Evolutionary conservation across 1,140 invertebrate genomes (phyloP), one percentile per base, ranked within the genome.

Genomic region (Lucilia cuprina): DNA sequence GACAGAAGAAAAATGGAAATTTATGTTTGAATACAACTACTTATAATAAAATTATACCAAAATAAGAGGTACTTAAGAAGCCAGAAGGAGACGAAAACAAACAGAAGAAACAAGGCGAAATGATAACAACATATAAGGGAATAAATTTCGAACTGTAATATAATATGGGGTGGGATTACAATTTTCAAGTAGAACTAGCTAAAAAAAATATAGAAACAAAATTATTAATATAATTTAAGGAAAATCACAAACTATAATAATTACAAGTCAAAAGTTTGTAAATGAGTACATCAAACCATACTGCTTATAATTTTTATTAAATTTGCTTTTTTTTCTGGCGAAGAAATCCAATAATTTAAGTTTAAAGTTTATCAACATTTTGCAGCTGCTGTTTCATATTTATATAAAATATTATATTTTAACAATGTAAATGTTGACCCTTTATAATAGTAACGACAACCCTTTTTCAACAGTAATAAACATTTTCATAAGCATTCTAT

Each of bases 21-120:
- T 80, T 80, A 80, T 80, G 41, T 80, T 80, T 21, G 41, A 80
- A 47, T 80, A 80, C 77, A 80, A 80, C 77, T 80, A 49, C 47
- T 80, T 80, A 80, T 80, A 80, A 80, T 47, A 80, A 80, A 80
- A 80, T 80, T 80, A 80, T 80, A 80, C 77, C 41, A 80, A 80
- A 80, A 80, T 80, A 49, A 19, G 47, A 80, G n/a, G 25, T 80
- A 49, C 47, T 80, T 50, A 49, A 80, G 41, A 80, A 47, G 75
- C 41, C 35, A 78, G 47, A 49, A 65, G 25, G 25, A 30, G 25
- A 60, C 55, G 55, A 60, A 60, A 21, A 70, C 10, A 19, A 65
- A 55, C 10, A 55, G 17, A 55, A 55, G 2, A 55, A 55, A 14
- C 50, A n/a, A 60, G n/a, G n/a, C 55, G 13, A 60, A 60, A 17